Conservation (phyloP, 2,797 vertebrate species). For the Mycteria americana region DNA sequence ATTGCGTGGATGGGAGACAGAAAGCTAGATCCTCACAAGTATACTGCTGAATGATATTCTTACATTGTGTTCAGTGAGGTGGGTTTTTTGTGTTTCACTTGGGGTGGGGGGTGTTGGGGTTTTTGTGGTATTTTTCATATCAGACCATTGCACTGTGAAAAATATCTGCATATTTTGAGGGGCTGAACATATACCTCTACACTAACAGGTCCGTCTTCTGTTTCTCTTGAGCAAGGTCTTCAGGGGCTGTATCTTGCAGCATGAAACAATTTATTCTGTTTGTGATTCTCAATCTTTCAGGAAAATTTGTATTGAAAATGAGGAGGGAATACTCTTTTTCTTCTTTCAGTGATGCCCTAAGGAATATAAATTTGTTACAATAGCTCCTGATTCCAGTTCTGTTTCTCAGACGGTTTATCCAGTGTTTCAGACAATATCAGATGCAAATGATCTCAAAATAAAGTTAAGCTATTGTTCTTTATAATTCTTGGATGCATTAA, state of each 20-base stretch:
- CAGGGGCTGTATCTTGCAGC: not conserved
- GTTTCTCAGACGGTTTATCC: not conserved
- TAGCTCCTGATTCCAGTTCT: not conserved
- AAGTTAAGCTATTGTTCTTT: not conserved
- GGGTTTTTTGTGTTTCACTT: not conserved
- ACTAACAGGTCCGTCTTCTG: not conserved
- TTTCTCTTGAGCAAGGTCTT: not conserved
- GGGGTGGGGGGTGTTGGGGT: accelerated
- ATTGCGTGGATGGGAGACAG: not conserved
- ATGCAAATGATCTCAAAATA: not conserved
- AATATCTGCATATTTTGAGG: not conserved
- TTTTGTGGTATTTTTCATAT: not conserved
- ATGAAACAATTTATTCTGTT: not conserved
- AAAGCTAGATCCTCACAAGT: not conserved
- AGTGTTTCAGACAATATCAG: not conserved
- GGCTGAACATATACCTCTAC: not conserved
- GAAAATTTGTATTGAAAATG: not conserved
- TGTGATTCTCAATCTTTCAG: not conserved
- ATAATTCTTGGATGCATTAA: not conserved
- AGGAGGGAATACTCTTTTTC: not conserved
- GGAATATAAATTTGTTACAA: not conserved
- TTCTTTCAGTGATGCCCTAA: not conserved
- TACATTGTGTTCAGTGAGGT: not conserved
- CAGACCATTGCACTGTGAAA: not conserved
- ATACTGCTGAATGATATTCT: not conserved